Evolutionary conservation across 2,888 invertebrate genomes (phyloP).

Genomic region (Rhabditophanes sp.): DNA sequence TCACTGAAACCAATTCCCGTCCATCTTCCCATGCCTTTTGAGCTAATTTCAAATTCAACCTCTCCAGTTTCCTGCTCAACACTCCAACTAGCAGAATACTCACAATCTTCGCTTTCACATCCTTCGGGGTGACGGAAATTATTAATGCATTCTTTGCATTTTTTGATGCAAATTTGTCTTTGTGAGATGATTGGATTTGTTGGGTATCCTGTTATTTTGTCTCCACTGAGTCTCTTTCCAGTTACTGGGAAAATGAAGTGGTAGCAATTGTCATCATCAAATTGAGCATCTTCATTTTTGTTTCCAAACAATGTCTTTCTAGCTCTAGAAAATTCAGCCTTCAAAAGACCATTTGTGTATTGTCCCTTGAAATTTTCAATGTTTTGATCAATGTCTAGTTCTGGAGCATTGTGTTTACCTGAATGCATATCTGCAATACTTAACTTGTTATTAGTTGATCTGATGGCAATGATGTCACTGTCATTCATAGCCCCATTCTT

Average conservation of each 20-base stretch:
- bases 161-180: conserved; percentile 27
- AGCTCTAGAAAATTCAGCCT: conserved; percentile 37
- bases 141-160: conserved; percentile 29
- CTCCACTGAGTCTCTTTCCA: conserved; percentile 29
- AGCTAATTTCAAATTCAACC: conserved; percentile 39
- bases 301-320: conserved; percentile 31
- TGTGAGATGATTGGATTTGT: conserved; percentile 26
- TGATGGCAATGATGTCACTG: conserved; percentile 36
- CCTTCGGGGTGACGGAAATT: conserved; percentile 40
- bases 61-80: conserved; percentile 22
- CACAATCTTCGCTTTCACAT: conserved; percentile 34
- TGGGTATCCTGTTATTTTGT: conserved; percentile 14
- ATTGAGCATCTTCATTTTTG: conserved; percentile 25
- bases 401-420: too few species aligned
- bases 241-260: conserved; percentile 38
- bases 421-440: too few species aligned
- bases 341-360: conserved; percentile 36
- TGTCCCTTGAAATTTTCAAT: too few species aligned
- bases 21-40: conserved; percentile 42
- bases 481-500: conserved; percentile 31
- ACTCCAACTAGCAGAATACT: conserved; percentile 42
- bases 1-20: conserved; percentile 45
- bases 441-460: too few species aligned
- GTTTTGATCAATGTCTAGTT: conserved; percentile 12
- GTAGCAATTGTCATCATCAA: conserved; percentile 28